Base-by-base conservation (phyloP, 2,797 vertebrate genomes). In the Rhinatrema bivittatum region DNA sequence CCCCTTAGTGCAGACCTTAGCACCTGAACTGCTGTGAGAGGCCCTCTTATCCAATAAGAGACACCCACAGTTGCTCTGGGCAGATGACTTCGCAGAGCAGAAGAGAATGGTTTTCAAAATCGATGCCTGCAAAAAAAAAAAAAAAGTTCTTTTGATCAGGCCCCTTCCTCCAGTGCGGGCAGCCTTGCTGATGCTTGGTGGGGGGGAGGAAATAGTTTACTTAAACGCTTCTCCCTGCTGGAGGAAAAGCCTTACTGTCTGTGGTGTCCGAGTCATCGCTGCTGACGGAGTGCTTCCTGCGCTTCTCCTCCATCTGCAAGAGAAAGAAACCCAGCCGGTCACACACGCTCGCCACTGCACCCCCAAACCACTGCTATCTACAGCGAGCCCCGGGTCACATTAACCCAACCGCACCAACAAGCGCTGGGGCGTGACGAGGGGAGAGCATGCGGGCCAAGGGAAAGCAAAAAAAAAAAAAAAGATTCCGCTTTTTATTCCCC, bases 231-330 rank as follows among this genome's bases (percentile, higher is more conserved):
- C n/a, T 54, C 46, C 54, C 51, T n/a, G 20, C 23, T 64, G 67
- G 26, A 70, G 53, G 12, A 62, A 70, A 62, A 53, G 60, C 50
- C 93, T 97, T 89, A 98, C 94, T 93, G 86, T 97, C 93, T 57
- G 90, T 91, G 82, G 92, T 94, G 82, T 97, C 93, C 2, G 93
- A 98, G 84, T 98, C 94, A 65, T 96, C 94, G 66, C 94, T 98
- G 88, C 94, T 98, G 66, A 93, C 85, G 65, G 94, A 97, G 77
- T 94, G 96, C 81, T 96, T 98, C 68, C 93, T 87, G 78, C 89
- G 89, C 87, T 98, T 97, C 76, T 88, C 93, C 86, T 96, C 93
- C 93, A 96, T 97, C 93, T 95, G 87, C 60, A 84, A 84, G 29
- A 46, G 58, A 56, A 77, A 72, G 37, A 42, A 72, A 73, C 32